Base-by-base conservation (phyloP, 2,797 vertebrate species). In the Aphelocoma californica region DNA sequence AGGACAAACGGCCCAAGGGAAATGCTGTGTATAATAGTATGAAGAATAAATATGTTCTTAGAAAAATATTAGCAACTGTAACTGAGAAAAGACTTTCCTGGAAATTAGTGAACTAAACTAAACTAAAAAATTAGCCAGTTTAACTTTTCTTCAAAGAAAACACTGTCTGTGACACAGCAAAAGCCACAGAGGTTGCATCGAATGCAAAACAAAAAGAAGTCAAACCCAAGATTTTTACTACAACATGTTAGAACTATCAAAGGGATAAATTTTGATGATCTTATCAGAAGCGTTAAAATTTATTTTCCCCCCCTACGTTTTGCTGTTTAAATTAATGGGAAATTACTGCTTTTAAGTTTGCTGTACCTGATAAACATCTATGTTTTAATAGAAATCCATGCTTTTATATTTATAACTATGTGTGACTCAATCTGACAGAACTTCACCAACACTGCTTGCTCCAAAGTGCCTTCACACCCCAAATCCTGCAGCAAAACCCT, bases 61-160 rank as follows among this genome's bases (percentile, higher is more conserved):
- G 69, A 88, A 92, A 93, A 92, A 72, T 18, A 61, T 31, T 86
- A 84, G n/a, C 15, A 81, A 81, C 66, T 48, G 14, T 45, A 84
- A 86, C 51, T 60, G 51, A 47, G 81, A 77, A 66, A 70, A 84
- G 6, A 9, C 3, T 75, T 93, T 82, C 51, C 42, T 86, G 45
- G 67, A 86, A 78, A 75, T 38, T 20, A 62, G 36, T 65, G 21
- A 9, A 29, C 44, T 69, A 58, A 79, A 61, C 8, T 70, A 51
- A 82, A 88, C 16, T 74, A 69, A 92, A 90, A 86, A 79, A 29
- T 25, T 7, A 36, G 58, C 32, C 18, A 21, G 12, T 83, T 81
- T 58, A 36, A 31, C 64, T 81, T 82, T 67, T 70, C 10, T 77
- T 77, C 45, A 57, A 45, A 79, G 47, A 54, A 62, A 84, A 51